These are phyloP conservation scores for Cetonia aurata DNA, from an alignment of 2,888 invertebrate species.

Conservation along the genomic window DNA sequence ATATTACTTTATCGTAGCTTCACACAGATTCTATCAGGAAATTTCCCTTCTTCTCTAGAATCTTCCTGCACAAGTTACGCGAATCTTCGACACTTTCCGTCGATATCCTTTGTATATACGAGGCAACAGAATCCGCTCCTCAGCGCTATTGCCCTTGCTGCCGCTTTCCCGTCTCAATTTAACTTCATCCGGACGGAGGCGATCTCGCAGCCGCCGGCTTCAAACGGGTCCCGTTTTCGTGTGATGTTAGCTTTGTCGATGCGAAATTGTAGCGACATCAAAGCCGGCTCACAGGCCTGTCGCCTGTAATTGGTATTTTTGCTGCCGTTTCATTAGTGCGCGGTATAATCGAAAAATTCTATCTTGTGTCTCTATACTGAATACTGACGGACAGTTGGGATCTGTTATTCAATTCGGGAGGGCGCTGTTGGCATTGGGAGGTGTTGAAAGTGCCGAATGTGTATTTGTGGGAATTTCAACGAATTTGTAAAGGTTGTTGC, in stretches of 20 bases:
- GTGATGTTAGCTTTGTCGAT: constrained; percentile 34
- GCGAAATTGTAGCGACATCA: constrained; percentile 35
- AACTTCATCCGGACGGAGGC: background rate
- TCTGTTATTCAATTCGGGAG: too few species aligned
- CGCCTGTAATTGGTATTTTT: constrained; percentile 32
- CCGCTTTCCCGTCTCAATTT: constrained; percentile 19
- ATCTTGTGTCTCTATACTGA: background rate
- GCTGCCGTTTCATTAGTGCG: constrained; percentile 29
- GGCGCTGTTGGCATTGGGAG: too few species aligned
- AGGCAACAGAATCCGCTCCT: background rate
- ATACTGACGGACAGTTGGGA: too few species aligned
- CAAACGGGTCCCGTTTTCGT: constrained; percentile 16
- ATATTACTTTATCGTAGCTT: too few species aligned
- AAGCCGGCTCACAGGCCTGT: background rate
- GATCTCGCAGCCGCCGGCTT: background rate
- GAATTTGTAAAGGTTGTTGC: too few species aligned
- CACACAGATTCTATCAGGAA: too few species aligned
- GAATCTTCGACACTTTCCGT: background rate
- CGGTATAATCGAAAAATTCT: constrained; percentile 17
- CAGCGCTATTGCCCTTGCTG: too few species aligned
- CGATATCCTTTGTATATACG: too few species aligned
- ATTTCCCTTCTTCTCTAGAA: too few species aligned
- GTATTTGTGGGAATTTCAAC: too few species aligned
- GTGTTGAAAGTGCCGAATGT: too few species aligned
- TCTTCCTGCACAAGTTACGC: background rate